Base-by-base conservation (phyloP, 1,140 invertebrate species). In the Bombus sibiricus region DNA sequence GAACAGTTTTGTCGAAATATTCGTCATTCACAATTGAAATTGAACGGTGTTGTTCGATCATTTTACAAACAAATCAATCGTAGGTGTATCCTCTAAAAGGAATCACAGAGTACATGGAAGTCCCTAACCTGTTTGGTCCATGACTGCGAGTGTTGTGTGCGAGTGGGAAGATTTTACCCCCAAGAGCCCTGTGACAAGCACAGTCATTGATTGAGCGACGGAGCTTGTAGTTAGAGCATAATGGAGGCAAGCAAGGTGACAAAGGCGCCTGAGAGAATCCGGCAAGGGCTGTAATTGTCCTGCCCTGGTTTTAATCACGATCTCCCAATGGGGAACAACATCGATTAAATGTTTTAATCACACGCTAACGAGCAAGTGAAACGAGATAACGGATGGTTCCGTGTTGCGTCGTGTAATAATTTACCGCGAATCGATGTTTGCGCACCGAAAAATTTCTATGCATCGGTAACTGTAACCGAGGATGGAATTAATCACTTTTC, bases 331-430 rank as follows among this genome's bases (percentile, higher is more conserved):
- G 39, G 15, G 37, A 37, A 83, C 34, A 37, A 75, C 81, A 69
- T 77, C 81, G 75, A 83, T 77, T 83, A 77, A 83, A 83, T 74
- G 76, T 83, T 83, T 83, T 83, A 68, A 83, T 83, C 62, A 68
- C 41, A 68, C 73, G 59, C 64, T 83, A 83, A 83, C 81, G 73
- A 77, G 73, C 66, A 9, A 72, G n/a, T 69, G 79, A 57, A 80
- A 71, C 78, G 78, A 57, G 78, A 71, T 80, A 80, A 80, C 78
- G 43, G 68, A 22, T 41, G 22, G 15, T 25, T 32, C 34, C 41
- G 18, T 22, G 62, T 32, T 47, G 28, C 34, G 12, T 37, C 8
- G 6, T 32, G n/a, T 15, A 64, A 83, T 83, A 83, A 83, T 83
- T 83, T 41, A 3, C 15, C 25, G 12, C 22, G n/a, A 34, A n/a